Percentiles rank a stretch among this genome's conserved stretches.
phyloP scores from a whole-genome alignment of 1,140 invertebrate genomes.

The fruit fly (Drosophila melanogaster) region DNA sequence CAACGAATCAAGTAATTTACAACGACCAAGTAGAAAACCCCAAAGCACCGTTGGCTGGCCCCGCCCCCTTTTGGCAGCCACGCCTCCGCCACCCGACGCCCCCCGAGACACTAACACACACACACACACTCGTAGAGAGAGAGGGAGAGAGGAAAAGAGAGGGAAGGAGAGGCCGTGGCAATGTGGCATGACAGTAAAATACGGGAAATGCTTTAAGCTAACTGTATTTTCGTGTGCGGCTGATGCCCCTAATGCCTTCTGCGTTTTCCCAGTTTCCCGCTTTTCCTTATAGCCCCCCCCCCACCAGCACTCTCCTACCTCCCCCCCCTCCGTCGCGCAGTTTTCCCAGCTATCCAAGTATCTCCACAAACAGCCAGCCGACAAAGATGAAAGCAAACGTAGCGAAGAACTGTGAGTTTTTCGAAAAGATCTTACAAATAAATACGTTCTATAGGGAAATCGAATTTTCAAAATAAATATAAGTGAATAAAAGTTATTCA shows the following conservation, averaged over 20 bases:
- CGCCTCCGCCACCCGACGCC: constrained; percentile 12
- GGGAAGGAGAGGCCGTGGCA: constrained; percentile 20
- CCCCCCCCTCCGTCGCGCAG: background rate
- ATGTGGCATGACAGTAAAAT: constrained; percentile 67
- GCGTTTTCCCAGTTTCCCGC: constrained; percentile 10
- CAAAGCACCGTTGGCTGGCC: constrained; percentile 63
- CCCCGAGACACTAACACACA: constrained; percentile 3
- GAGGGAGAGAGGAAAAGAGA: background rate
- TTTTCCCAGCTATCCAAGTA: constrained; percentile 8
- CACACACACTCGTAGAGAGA: background rate
- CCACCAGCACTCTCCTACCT: background rate
- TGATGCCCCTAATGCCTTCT: constrained; percentile 68
- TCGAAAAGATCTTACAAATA: background rate
- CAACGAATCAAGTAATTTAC: constrained; percentile 83
- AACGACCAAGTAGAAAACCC: constrained; percentile 80
- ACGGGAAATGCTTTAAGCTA: constrained; percentile 81
- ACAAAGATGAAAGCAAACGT: constrained; percentile 37
- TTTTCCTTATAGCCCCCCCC: background rate
- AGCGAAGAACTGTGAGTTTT: background rate
- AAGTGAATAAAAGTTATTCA: too few relatives aligned
- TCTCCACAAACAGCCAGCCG: constrained; percentile 40
- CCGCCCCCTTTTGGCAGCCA: constrained; percentile 4
- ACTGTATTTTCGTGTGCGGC: constrained; percentile 79
- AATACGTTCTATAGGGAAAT: background rate
- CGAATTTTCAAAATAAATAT: background rate